Base-by-base conservation (phyloP, 2,888 invertebrate genomes). In the Tanypteryx hageni region DNA sequence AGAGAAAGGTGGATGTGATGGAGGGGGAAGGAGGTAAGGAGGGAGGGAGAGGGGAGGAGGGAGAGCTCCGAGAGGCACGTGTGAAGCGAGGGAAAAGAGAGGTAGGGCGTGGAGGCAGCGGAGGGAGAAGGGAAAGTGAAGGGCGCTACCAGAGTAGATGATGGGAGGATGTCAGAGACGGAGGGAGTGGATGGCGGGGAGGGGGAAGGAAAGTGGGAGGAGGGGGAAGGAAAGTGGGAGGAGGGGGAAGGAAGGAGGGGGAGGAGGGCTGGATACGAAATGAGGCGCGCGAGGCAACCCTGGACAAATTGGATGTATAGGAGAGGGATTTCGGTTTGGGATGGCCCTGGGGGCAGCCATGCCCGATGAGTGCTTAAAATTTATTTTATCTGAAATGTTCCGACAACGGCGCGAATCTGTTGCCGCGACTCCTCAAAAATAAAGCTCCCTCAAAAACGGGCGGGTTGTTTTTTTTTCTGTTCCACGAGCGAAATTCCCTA, bases 301-400 rank as follows among this genome's bases (percentile, higher is more conserved):
- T 44, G 3, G 44, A 44, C 44, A 44, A 44, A 44, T 44, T 44
- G 44, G 44, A 44, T 1, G 44, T 1, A 44, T 44, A 5, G 44
- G 44, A 44, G 44, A 44, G 44, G 44, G 44, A 44, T 44, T 44
- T 44, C 44, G 44, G 44, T 27, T 76, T 76, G 22, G 27, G 13
- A 68, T 68, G 68, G 7, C 68, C 44, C 44, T 5, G 5, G 44
- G n/a, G 68, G 22, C 68, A 18, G 22, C 76, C 22, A 76, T 27
- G 22, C 10, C 22, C 22, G 27, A 76, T 27, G 22, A 76, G 22
- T 22, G 22, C 76, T 76, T 27, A 22, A 76, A n/a, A 76, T 76
- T 76, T 76, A 76, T 76, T 76, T 76, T 13, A 27, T 76, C 76
- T 76, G 76, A 76, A 76, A 76, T 76, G 22, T 76, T 76, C 22